Evolutionary conservation across 2,888 invertebrate genomes (phyloP).

Genomic region (Amiota communis): DNA sequence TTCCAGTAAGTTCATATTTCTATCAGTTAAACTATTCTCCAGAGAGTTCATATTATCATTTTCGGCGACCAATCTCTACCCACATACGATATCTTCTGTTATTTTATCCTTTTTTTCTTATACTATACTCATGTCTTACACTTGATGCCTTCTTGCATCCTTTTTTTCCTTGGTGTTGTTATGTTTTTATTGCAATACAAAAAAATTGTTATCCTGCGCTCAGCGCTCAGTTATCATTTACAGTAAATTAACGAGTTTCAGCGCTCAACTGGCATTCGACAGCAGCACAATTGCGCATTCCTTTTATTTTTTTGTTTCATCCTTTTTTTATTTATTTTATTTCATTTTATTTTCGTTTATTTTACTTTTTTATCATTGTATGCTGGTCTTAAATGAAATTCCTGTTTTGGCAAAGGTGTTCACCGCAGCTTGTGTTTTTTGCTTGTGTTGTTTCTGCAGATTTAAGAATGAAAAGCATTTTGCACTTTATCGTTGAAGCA

Average conservation of each 20-base stretch:
- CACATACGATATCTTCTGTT: too few species aligned
- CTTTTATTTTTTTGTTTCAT: neutral
- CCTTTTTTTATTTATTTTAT: neutral
- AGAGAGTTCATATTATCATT: too few species aligned
- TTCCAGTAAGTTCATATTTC: too few species aligned
- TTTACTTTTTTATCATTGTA: neutral
- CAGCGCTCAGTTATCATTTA: slow-evolving; percentile 19
- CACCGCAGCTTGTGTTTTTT: too few species aligned
- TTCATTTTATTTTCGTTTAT: neutral
- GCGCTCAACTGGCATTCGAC: slow-evolving; percentile 13
- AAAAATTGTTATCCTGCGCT: slow-evolving; percentile 2
- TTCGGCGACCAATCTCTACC: too few species aligned
- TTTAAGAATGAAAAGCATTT: slow-evolving; percentile 26
- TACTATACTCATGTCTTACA: too few species aligned
- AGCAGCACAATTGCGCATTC: neutral
- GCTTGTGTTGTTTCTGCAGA: neutral
- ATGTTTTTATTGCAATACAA: too few species aligned
- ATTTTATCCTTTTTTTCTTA: too few species aligned
- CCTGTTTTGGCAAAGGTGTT: slow-evolving; percentile 11
- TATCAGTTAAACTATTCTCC: too few species aligned
- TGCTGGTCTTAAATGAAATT: neutral
- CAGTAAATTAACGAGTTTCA: slow-evolving; percentile 25
- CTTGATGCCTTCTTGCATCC: too few species aligned
- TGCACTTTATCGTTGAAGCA: slow-evolving; percentile 16
- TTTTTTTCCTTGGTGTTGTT: too few species aligned